Evolutionary conservation across 2,888 invertebrate species (phyloP).

Genomic region (Priocnemis perturbator): DNA sequence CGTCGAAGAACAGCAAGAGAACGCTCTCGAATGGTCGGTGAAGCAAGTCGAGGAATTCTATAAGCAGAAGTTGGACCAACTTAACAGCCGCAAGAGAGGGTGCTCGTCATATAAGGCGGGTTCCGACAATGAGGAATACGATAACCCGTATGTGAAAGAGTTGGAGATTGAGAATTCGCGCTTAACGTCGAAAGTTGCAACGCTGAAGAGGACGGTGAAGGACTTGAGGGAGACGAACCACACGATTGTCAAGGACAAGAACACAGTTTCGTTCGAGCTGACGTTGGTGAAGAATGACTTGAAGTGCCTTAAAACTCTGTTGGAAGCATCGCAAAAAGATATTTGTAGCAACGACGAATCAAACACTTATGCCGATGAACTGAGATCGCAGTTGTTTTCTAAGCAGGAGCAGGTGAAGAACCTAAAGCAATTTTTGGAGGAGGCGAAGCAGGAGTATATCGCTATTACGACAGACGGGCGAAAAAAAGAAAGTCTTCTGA

Average conservation of each 20-base stretch:
- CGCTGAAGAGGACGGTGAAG: constrained; percentile 54
- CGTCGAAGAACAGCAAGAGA: constrained; percentile 66
- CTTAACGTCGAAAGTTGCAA: constrained; percentile 55
- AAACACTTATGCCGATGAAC: constrained; percentile 51
- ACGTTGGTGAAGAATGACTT: constrained; percentile 59
- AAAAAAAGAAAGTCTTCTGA: constrained; percentile 52
- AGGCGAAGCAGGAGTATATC: constrained; percentile 71
- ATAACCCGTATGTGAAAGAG: constrained; percentile 39
- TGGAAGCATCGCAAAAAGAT: constrained; percentile 56
- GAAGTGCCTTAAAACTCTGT: constrained; percentile 52
- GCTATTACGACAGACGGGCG: constrained; percentile 52
- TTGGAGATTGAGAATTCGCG: constrained; percentile 59
- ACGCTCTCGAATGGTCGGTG: constrained; percentile 63
- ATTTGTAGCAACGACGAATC: constrained; percentile 42
- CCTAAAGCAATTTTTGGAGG: constrained; percentile 66
- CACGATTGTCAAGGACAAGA: constrained; percentile 55
- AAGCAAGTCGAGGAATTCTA: constrained; percentile 64
- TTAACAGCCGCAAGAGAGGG: constrained; percentile 51
- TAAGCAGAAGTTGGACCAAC: constrained; percentile 57
- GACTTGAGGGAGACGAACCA: constrained; percentile 58
- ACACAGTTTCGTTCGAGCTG: constrained; percentile 59
- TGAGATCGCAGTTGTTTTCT: constrained; percentile 55
- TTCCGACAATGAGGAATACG: constrained; percentile 29
- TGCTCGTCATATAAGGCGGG: constrained; percentile 35
- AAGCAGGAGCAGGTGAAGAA: constrained; percentile 64